Base-by-base conservation (phyloP, 2,888 invertebrate genomes). In the Anthoptus insignis region DNA sequence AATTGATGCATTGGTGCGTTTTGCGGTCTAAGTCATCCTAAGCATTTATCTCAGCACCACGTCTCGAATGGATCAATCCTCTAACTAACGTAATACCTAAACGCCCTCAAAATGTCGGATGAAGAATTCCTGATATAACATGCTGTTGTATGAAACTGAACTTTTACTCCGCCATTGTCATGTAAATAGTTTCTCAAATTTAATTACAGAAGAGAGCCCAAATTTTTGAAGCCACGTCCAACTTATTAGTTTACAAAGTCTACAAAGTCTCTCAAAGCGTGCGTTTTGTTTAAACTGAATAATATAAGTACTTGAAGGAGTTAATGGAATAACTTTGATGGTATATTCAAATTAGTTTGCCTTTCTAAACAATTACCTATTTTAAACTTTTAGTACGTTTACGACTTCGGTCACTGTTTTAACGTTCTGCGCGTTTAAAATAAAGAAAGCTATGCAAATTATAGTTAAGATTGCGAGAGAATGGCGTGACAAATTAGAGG, bases 241-340 rank as follows among this genome's bases (percentile, higher is more conserved):
- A 42, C 42, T 52, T 27, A 60, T 60, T 52, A 60, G 42, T 60
- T 52, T 52, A 14, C 42, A 52, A 60, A 60, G 52, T 60, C n/a
- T n/a, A 11, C 11, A 27, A 21, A 11, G 19, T 42, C 42, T 21
- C 29, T 29, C 5, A 19, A 14, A 21, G 52, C 29, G 29, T 29
- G 21, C 42, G 19, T 60, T 39, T 39, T 60, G 37, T 60, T 60
- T 52, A 34, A 60, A 60, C 29, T 60, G 42, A 42, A 19, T 19
- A 16, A 19, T 42, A 19, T 9, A 42, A 52, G 52, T 42, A 32
- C 52, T 14, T n/a, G 24, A 60, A 60, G 29, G 29, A 52, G 52
- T 60, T 60, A 60, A 60, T 60, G n/a, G 52, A 60, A 60, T 60
- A 52, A 52, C 59, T 60, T 59, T 21, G 59, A 42, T 3, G 29